Evolutionary conservation across 2,113 vertebrate species (phyloP).

Genomic region (Actinemys pallida): DNA sequence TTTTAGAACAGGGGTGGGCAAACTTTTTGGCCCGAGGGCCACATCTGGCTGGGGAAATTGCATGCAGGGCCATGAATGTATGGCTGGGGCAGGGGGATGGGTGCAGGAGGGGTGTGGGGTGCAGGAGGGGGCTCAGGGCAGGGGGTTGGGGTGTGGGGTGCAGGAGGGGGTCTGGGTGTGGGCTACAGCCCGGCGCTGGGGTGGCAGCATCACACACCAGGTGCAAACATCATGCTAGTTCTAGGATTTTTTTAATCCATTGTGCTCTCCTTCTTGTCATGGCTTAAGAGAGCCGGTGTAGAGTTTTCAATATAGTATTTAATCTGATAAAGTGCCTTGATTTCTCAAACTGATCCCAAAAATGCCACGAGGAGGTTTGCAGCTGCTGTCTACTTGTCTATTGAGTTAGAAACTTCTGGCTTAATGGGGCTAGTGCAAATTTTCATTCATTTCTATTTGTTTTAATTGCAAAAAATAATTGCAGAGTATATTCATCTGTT

Average conservation of each 20-base stretch:
- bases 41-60: too few relatives aligned
- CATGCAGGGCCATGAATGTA: too few relatives aligned
- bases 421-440: background rate
- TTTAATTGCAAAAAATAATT: slow-evolving; percentile 1
- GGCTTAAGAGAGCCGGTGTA: background rate
- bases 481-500: slow-evolving; percentile 10
- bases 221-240: background rate
- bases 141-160: too few relatives aligned
- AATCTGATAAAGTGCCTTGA: background rate
- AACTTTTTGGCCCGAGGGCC: too few relatives aligned
- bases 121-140: too few relatives aligned
- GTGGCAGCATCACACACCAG: too few relatives aligned
- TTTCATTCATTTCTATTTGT: slow-evolving; percentile 5
- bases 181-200: too few relatives aligned
- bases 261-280: background rate
- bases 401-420: slow-evolving; percentile 4
- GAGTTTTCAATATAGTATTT: background rate
- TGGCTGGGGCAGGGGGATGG: too few relatives aligned
- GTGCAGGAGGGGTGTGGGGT: too few relatives aligned
- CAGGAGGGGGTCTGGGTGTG: too few relatives aligned
- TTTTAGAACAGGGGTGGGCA: too few relatives aligned
- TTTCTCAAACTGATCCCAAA: background rate
- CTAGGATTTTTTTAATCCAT: background rate
- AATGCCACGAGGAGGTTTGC: background rate
- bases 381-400: slow-evolving; percentile 37